Percentiles rank a stretch among this genome's conserved stretches.
These are phyloP conservation scores for Chrysolina oricalcia DNA, from an alignment of 2,888 invertebrate species.

Conservation along the genomic window DNA sequence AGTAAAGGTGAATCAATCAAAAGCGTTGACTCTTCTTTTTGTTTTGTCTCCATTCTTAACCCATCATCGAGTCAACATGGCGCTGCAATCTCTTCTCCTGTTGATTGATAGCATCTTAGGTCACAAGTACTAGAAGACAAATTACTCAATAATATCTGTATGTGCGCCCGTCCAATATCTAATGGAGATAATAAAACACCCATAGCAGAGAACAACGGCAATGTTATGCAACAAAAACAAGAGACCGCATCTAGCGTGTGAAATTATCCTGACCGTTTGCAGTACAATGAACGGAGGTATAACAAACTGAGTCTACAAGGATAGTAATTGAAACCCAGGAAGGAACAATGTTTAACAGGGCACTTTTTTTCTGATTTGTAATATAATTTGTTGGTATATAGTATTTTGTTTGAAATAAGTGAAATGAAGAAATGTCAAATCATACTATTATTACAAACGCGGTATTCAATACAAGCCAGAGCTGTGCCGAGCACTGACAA, in stretches of 20 bases:
- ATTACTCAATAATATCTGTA: constrained; percentile 50
- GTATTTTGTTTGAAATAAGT: no score
- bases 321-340: not conserved
- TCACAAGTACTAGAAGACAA: constrained; percentile 43
- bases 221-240: constrained; percentile 50
- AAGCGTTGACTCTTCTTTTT: not conserved
- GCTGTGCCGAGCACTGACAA: no score
- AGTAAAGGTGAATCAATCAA: not conserved
- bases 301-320: not conserved
- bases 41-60: not conserved
- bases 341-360: not conserved
- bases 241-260: constrained; percentile 48
- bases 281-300: constrained; percentile 44
- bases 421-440: no score
- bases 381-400: no score
- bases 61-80: constrained; percentile 33
- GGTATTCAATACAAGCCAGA: no score
- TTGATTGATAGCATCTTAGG: constrained; percentile 16
- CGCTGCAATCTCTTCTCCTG: not conserved
- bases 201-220: constrained; percentile 51
- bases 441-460: no score
- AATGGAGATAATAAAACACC: constrained; percentile 53
- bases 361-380: no score
- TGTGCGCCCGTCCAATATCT: constrained; percentile 48
- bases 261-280: constrained; percentile 46